Conservation (phyloP, 1,140 invertebrate species). For the Ips nitidus region DNA sequence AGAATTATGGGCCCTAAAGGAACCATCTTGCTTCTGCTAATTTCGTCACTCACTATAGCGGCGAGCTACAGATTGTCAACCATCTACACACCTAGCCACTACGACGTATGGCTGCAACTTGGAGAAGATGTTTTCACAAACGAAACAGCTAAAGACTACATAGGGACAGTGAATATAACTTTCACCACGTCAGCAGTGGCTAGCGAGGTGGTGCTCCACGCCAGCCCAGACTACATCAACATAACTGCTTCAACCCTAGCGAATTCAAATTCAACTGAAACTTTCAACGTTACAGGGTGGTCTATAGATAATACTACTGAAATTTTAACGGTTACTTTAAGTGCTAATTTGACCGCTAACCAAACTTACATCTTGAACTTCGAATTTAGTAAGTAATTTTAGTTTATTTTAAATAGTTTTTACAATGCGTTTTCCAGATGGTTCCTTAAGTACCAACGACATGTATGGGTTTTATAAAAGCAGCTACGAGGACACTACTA, state of each 20-base stretch:
- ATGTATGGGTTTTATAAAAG: slow-evolving; percentile 37
- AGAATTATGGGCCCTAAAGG: too few relatives aligned
- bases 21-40: too few relatives aligned
- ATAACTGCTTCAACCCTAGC: background rate
- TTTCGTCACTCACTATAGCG: too few relatives aligned
- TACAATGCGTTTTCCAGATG: slow-evolving; percentile 5
- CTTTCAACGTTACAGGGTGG: background rate
- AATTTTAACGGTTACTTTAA: slow-evolving; percentile 21
- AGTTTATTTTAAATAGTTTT: background rate
- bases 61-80: slow-evolving; percentile 23
- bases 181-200: slow-evolving; percentile 16
- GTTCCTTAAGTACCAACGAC: slow-evolving; percentile 19
- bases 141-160: slow-evolving; percentile 21
- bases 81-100: slow-evolving; percentile 7
- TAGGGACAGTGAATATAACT: slow-evolving; percentile 16
- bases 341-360: background rate
- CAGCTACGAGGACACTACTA: slow-evolving; percentile 20
- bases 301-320: slow-evolving; percentile 24
- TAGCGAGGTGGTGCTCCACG: slow-evolving; percentile 17
- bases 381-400: slow-evolving; percentile 23
- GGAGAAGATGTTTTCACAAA: slow-evolving; percentile 17
- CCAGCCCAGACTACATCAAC: slow-evolving; percentile 15
- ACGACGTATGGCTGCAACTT: slow-evolving; percentile 7
- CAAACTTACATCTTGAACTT: slow-evolving; percentile 9
- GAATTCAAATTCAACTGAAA: background rate